Percentiles rank a stretch among this genome's conserved stretches.
Evolutionary conservation across 2,797 vertebrate species (phyloP).

Genomic region (Perodicticus potto): DNA sequence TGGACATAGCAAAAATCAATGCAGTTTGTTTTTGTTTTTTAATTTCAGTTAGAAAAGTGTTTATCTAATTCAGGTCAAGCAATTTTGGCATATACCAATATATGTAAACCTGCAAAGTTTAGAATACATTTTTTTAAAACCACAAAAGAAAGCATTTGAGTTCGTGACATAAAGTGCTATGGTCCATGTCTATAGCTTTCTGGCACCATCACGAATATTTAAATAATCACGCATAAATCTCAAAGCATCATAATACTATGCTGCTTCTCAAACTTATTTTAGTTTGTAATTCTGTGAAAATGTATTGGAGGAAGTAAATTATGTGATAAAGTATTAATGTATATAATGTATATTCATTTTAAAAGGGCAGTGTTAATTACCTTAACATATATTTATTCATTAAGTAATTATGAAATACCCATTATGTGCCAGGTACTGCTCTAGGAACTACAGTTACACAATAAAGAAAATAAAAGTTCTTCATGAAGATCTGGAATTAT

Average conservation of each 20-base stretch:
- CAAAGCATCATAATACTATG: neutral
- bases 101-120: neutral
- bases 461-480: constrained; percentile 13
- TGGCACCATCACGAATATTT: constrained; percentile 32
- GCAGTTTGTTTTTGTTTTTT: neutral
- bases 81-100: neutral
- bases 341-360: neutral
- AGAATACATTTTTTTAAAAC: neutral
- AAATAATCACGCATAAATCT: constrained; percentile 22
- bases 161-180: neutral
- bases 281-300: constrained; percentile 1
- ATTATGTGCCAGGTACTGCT: neutral
- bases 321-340: constrained; percentile 17
- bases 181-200: neutral
- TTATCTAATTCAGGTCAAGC: constrained; percentile 6
- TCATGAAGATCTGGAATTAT: neutral
- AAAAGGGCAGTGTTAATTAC: neutral
- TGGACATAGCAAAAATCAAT: neutral
- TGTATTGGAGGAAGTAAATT: neutral
- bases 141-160: constrained; percentile 23
- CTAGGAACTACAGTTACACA: neutral
- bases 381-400: constrained; percentile 17
- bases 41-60: constrained; percentile 16
- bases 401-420: neutral
- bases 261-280: neutral